Conservation (phyloP, 1,140 invertebrate genomes). For the Drosophila ogumai region DNA sequence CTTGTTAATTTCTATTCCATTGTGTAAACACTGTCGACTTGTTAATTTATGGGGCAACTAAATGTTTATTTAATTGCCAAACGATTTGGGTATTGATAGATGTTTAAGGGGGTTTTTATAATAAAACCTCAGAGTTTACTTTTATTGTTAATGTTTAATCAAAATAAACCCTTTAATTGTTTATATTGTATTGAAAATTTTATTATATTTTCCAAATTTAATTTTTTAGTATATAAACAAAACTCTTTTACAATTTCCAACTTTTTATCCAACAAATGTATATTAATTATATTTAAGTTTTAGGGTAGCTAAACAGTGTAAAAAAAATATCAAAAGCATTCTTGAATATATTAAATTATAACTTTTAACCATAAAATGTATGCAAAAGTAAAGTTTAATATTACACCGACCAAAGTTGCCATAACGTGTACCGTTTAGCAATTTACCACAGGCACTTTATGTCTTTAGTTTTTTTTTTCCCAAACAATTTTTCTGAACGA, state of each 20-base stretch:
- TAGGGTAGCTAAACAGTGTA: not conserved
- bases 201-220: not conserved
- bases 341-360: constrained; percentile 1
- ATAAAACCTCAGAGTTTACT: not conserved
- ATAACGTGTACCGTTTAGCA: not conserved
- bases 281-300: not conserved
- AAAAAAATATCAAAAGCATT: not conserved
- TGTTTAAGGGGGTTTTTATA: not conserved
- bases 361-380: not conserved
- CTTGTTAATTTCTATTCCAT: constrained; percentile 41
- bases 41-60: constrained; percentile 40
- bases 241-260: not conserved
- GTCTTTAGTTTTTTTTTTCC: constrained; percentile 1
- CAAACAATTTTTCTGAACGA: not conserved
- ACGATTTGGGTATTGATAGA: constrained; percentile 2
- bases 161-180: no score
- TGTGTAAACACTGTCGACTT: constrained; percentile 35
- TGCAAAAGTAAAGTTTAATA: constrained; percentile 11
- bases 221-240: not conserved
- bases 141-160: no score
- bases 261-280: no score
- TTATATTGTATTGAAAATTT: no score
- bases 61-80: constrained; percentile 23
- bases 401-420: not conserved
- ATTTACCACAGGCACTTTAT: not conserved